Evolutionary conservation across 2,113 vertebrate species (phyloP).

Genomic region (mouse (Mus musculus)): DNA sequence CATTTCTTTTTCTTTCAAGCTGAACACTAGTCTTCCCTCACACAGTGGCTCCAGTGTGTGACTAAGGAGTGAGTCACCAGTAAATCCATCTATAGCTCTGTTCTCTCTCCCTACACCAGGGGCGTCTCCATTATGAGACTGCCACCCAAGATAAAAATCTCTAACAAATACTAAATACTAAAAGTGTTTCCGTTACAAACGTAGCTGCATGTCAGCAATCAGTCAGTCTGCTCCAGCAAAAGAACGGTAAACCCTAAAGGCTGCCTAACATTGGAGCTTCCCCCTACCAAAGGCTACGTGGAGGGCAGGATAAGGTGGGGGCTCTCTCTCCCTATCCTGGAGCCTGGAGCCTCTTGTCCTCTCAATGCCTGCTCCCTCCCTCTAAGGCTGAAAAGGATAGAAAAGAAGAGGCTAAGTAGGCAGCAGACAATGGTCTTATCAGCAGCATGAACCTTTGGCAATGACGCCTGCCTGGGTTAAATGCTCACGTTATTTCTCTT

Average conservation of each 20-base stretch:
- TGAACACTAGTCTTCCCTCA: conserved; percentile 2
- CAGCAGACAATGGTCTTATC: background rate
- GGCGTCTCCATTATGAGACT: background rate
- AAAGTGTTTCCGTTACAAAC: background rate
- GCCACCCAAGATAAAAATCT: conserved; percentile 18
- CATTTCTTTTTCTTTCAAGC: background rate
- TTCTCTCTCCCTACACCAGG: background rate
- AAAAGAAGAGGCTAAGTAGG: background rate
- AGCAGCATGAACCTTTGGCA: background rate
- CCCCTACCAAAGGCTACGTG: background rate
- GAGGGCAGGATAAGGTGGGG: background rate
- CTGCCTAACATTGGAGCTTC: background rate
- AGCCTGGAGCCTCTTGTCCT: background rate
- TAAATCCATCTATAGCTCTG: background rate
- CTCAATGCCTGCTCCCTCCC: background rate
- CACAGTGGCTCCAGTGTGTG: background rate
- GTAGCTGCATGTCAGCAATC: background rate
- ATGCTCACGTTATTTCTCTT: background rate
- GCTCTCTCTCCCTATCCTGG: background rate
- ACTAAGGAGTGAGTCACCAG: background rate
- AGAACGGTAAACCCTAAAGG: background rate
- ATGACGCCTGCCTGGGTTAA: background rate
- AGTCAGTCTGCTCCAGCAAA: background rate
- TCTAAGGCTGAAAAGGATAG: background rate
- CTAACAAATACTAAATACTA: conserved; percentile 20